A percentile compares a stretch with the other conserved stretches of the same genome.
Conservation (phyloP, 2,113 vertebrate species). For the Pantherophis guttatus region DNA sequence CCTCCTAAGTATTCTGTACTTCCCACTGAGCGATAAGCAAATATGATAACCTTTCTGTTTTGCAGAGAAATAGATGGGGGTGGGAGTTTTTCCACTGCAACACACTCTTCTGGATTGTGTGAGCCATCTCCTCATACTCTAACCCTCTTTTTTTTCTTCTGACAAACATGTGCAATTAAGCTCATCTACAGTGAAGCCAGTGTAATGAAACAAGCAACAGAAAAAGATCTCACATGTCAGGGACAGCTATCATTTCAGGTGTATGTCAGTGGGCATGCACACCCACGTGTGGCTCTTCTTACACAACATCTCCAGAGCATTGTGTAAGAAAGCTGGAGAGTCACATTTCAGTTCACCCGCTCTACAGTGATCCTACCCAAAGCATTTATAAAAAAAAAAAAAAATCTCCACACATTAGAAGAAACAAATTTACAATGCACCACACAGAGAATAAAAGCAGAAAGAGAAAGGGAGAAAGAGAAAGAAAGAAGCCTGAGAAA, state of each 20-base stretch:
- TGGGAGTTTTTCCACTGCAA: not conserved
- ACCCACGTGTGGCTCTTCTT: slow-evolving; percentile 24
- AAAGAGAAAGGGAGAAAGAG: slow-evolving; percentile 34
- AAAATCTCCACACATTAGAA: slow-evolving; percentile 45
- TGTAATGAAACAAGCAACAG: slow-evolving; percentile 44
- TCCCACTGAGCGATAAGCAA: not conserved
- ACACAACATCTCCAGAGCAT: slow-evolving; percentile 21
- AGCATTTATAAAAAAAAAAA: slow-evolving; percentile 13
- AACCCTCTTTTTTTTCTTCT: not conserved
- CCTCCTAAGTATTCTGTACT: not conserved
- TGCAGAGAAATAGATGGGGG: accelerated
- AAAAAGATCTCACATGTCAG: slow-evolving; percentile 41
- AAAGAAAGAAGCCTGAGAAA: slow-evolving; percentile 38
- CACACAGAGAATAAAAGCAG: slow-evolving; percentile 30
- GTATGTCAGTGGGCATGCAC: not conserved
- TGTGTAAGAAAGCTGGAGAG: slow-evolving; percentile 50
- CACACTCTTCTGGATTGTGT: not conserved
- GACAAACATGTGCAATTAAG: slow-evolving; percentile 45
- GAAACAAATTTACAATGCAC: slow-evolving; percentile 63
- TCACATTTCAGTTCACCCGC: slow-evolving; percentile 64
- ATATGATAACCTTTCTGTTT: accelerated
- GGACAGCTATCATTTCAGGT: slow-evolving; percentile 44
- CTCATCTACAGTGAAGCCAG: slow-evolving; percentile 29
- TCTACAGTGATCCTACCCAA: slow-evolving; percentile 58
- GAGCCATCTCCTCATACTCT: not conserved